These are phyloP conservation scores for Caenorhabditis brenneri DNA, from an alignment of 1,140 invertebrate genomes.

Conservation along the genomic window DNA sequence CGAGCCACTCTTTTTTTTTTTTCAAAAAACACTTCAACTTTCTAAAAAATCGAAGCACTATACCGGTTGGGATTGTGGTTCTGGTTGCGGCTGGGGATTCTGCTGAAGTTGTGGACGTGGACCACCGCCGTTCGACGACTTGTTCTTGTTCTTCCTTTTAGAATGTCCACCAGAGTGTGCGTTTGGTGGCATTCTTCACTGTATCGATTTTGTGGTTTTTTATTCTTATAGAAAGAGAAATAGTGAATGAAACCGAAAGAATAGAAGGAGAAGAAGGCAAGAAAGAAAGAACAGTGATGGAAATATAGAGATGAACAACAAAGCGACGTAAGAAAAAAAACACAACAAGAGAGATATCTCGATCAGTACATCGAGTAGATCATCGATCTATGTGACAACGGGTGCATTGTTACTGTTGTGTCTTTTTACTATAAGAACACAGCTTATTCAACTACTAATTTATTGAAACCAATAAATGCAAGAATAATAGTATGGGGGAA, in stretches of 20 bases:
- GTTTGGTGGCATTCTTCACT: slow-evolving; percentile 1
- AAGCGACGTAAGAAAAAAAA: neutral
- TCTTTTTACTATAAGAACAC: too few species aligned
- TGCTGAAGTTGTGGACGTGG: neutral
- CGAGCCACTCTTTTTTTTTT: too few species aligned
- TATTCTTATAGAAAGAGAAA: neutral
- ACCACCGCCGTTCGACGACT: neutral
- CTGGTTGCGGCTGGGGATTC: neutral
- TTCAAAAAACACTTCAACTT: too few species aligned
- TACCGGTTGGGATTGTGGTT: neutral
- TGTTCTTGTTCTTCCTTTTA: slow-evolving; percentile 14
- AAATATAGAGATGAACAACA: neutral
- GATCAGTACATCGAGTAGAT: neutral
- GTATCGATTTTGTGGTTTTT: neutral
- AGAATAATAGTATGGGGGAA: too few species aligned
- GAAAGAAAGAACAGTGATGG: neutral
- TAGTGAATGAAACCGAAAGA: neutral
- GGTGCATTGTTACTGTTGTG: slow-evolving; percentile 14
- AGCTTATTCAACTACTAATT: too few species aligned
- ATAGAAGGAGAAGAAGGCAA: neutral
- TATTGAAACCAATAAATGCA: too few species aligned
- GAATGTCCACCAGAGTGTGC: neutral
- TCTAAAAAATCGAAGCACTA: neutral
- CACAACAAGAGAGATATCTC: neutral
- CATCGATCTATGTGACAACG: neutral